These are phyloP conservation scores for Acheta domesticus DNA, from an alignment of 2,888 invertebrate species.

Conservation along the genomic window DNA sequence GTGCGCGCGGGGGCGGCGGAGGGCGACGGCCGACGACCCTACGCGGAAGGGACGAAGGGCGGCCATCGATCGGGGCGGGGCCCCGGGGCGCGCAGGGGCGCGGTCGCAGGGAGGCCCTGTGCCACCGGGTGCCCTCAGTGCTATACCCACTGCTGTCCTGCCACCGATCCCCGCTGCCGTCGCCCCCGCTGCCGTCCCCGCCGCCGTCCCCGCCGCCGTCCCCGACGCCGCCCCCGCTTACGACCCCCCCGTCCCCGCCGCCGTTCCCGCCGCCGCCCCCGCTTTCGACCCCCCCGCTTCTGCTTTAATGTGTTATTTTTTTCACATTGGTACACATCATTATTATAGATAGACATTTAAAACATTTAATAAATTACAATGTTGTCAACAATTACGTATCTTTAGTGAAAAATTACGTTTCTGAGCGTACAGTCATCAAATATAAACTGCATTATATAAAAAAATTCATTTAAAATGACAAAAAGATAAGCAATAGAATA, in stretches of 20 bases:
- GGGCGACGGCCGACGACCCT: neutral
- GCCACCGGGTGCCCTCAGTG: neutral
- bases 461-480: no score
- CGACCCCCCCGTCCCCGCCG: neutral
- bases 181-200: neutral
- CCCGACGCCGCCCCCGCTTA: neutral
- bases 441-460: no score
- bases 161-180: neutral
- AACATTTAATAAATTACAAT: no score
- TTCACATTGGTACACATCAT: no score
- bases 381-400: no score
- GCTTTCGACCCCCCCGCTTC: no score
- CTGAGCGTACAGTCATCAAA: accelerated
- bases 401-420: no score
- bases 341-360: no score
- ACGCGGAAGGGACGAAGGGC: neutral
- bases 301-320: no score
- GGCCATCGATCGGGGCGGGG: neutral
- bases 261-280: no score
- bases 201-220: neutral
- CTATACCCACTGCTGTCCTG: neutral
- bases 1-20: neutral
- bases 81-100: neutral
- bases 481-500: no score
- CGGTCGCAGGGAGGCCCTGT: neutral